These are phyloP conservation scores for Frankliniella fusca DNA, from an alignment of 2,888 invertebrate genomes.

Conservation along the genomic window DNA sequence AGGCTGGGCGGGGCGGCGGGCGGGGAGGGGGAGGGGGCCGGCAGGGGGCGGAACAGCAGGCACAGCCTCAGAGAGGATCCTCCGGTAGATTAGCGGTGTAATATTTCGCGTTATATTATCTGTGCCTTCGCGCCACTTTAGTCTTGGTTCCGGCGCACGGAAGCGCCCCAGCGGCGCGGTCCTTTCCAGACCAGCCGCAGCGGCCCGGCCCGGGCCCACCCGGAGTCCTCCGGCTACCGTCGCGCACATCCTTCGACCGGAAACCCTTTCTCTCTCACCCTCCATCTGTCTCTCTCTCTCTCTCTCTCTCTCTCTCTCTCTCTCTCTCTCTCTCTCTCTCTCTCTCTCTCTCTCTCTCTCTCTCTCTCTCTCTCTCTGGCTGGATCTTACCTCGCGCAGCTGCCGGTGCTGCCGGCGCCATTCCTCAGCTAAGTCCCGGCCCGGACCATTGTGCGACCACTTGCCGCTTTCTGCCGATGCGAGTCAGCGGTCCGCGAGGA, in stretches of 20 bases:
- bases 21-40: neutral
- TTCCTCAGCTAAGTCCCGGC: too few relatives aligned
- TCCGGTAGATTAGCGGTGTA: conserved; percentile 24
- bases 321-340: conserved; percentile 1
- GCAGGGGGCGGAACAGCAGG: neutral
- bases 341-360: neutral
- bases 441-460: too few relatives aligned
- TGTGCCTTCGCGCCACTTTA: conserved; percentile 24
- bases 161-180: neutral
- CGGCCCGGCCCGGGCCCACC: neutral
- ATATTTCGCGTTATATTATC: conserved; percentile 25
- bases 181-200: neutral
- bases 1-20: neutral
- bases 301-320: neutral
- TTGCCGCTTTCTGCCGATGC: too few relatives aligned
- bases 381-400: neutral
- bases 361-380: neutral
- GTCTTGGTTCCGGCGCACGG: conserved; percentile 25
- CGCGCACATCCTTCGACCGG: neutral
- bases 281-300: neutral
- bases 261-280: conserved; percentile 3
- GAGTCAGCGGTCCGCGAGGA: too few relatives aligned
- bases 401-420: too few relatives aligned
- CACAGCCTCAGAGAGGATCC: neutral
- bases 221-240: neutral